Percentiles rank a stretch among this genome's conserved stretches.
phyloP scores from a whole-genome alignment of 1,140 invertebrate species.

The Dolichoris vasculosae region DNA sequence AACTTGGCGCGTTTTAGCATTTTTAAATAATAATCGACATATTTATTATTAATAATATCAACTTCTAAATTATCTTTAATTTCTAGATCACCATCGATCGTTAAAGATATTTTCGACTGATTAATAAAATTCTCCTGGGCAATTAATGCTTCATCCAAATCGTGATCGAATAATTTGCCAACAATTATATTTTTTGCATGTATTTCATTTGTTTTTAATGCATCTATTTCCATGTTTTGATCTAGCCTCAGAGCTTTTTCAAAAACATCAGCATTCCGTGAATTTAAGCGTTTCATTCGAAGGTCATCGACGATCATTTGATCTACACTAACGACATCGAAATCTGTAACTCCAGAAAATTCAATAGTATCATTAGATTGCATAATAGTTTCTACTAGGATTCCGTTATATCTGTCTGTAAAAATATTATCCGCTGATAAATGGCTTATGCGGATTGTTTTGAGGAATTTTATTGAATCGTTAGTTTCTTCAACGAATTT shows the following conservation, averaged over 20 bases:
- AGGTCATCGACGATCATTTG: slow-evolving; percentile 50
- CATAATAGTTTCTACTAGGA: slow-evolving; percentile 54
- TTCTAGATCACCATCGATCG: slow-evolving; percentile 56
- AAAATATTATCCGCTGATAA: slow-evolving; percentile 54
- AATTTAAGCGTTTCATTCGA: slow-evolving; percentile 51
- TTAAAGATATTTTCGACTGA: slow-evolving; percentile 15
- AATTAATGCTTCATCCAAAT: slow-evolving; percentile 7
- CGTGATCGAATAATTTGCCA: slow-evolving; percentile 30
- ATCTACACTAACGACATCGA: slow-evolving; percentile 29
- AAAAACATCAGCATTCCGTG: slow-evolving; percentile 22
- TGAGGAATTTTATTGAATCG: slow-evolving; percentile 43
- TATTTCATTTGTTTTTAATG: slow-evolving; percentile 52
- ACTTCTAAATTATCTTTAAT: slow-evolving; percentile 52
- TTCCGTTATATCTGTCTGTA: slow-evolving; percentile 55
- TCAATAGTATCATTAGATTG: slow-evolving; percentile 9
- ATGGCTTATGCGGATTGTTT: slow-evolving; percentile 50
- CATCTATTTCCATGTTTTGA: slow-evolving; percentile 18
- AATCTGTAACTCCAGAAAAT: slow-evolving; percentile 17
- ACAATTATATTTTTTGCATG: slow-evolving; percentile 43
- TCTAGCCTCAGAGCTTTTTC: slow-evolving; percentile 12
- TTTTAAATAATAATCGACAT: slow-evolving; percentile 39
- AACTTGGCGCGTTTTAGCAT: slow-evolving; percentile 36
- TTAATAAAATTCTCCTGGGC: not conserved
- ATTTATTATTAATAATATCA: slow-evolving; percentile 44
- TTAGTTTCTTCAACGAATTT: slow-evolving; percentile 43